Base-by-base conservation (phyloP, 2,797 vertebrate species). In the Enoplosus armatus region DNA sequence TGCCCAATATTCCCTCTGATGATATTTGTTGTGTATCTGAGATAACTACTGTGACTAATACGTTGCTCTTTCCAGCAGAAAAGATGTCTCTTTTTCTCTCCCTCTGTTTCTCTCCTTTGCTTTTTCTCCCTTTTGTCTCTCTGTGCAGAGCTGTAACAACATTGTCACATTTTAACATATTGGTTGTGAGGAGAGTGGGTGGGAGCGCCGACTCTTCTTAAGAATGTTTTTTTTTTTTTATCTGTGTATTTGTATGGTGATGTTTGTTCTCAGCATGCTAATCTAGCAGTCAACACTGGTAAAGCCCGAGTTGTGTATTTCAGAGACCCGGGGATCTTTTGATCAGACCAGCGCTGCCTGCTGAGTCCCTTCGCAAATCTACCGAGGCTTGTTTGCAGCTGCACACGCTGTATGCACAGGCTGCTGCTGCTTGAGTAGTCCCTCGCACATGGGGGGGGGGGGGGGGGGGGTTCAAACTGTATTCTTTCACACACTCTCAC, bases 321-420 rank as follows among this genome's bases (percentile, higher is more conserved):
- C 85, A 75, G 82, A 88, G 77, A 88, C 75, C 88, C 77, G 27
- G 35, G 76, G 84, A 86, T 89, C 89, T 89, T 91, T 91, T 92
- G 90, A 92, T 94, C 93, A 91, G 84, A 67, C 82, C 88, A 74
- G 56, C 26, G 8, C 77, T 83, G 83, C 90, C 85, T 88, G 90
- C 88, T 83, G 86, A 80, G 87, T 75, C 73, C 56, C 48, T 78
- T 58, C 53, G 37, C 81, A 85, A 62, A 83, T 79, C 83, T 55
- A 75, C 86, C 2, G 47, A 85, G 75, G 82, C 81, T 85, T 82
- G 80, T 85, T 86, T 88, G 78, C 89, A 87, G 82, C 87, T 77
- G 79, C 79, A 80, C 75, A 61, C 79, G 63, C 77, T 73, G 58
- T 79, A 61, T 66, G 68, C 76, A 85, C 77, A 62, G 54, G 35